These are phyloP conservation scores for Campylomormyrus tamandua DNA, from an alignment of 2,113 vertebrate genomes.

Conservation along the genomic window DNA sequence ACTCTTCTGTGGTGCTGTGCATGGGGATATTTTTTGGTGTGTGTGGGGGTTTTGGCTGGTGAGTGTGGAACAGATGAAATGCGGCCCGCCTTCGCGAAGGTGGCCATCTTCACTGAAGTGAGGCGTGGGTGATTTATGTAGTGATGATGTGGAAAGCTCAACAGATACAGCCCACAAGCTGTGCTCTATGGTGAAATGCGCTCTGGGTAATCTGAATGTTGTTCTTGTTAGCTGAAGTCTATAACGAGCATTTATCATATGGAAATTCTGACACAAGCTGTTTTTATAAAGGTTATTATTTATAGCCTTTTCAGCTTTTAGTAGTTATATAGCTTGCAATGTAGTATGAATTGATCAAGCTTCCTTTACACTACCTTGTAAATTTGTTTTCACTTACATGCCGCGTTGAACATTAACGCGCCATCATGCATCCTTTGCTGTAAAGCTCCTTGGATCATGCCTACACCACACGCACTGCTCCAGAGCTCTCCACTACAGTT, in stretches of 20 bases:
- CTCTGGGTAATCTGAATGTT: background rate
- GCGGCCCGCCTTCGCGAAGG: background rate
- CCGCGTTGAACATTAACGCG: background rate
- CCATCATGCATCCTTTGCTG: background rate
- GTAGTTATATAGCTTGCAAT: background rate
- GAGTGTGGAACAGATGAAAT: conserved; percentile 8
- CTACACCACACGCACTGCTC: background rate
- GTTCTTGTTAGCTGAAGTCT: background rate
- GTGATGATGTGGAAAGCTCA: background rate
- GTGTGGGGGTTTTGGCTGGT: background rate
- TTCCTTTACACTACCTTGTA: background rate
- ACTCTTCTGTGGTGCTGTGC: background rate
- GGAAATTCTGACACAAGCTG: conserved; percentile 1
- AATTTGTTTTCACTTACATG: background rate
- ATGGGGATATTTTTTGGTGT: background rate
- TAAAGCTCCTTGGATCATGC: background rate
- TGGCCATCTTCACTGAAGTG: conserved; percentile 12
- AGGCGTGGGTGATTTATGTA: conserved; percentile 8
- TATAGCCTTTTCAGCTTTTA: background rate
- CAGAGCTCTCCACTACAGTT: background rate
- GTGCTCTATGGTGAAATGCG: background rate
- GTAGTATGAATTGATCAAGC: background rate
- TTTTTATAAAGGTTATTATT: background rate
- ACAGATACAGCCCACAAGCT: background rate
- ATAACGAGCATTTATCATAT: background rate